phyloP scores from a whole-genome alignment of 2,888 invertebrate genomes.

The Mesorhabditis belari region DNA sequence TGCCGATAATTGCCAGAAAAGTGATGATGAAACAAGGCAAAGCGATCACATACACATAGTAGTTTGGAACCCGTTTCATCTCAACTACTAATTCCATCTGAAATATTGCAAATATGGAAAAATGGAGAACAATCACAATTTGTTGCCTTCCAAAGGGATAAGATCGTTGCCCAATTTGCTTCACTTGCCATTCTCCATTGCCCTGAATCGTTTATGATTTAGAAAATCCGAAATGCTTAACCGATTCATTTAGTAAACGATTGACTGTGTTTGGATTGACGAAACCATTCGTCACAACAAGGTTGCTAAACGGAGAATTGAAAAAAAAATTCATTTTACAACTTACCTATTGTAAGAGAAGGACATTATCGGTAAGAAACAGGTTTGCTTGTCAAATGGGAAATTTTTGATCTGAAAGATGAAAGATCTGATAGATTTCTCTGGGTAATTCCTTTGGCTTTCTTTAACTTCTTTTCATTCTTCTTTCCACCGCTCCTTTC shows the following conservation, averaged over 20 bases:
- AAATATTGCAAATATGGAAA: too few species aligned
- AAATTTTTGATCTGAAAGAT: background rate
- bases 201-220: too few species aligned
- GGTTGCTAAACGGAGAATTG: background rate
- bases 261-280: background rate
- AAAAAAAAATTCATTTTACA: background rate
- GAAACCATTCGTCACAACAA: background rate
- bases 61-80: background rate
- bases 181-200: background rate
- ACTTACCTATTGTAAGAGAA: background rate
- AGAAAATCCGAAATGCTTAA: too few species aligned
- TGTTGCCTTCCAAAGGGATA: too few species aligned
- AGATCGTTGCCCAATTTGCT: background rate
- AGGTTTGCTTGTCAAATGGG: background rate
- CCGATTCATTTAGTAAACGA: too few species aligned
- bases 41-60: background rate
- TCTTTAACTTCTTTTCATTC: too few species aligned
- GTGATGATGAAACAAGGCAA: background rate
- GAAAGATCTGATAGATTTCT: too few species aligned
- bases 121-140: too few species aligned
- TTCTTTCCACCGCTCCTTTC: too few species aligned
- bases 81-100: background rate
- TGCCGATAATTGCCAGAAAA: background rate
- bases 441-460: too few species aligned
- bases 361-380: background rate